These are phyloP conservation scores for Prietella phreatophila DNA, from an alignment of 2,113 vertebrate species.

Conservation along the genomic window DNA sequence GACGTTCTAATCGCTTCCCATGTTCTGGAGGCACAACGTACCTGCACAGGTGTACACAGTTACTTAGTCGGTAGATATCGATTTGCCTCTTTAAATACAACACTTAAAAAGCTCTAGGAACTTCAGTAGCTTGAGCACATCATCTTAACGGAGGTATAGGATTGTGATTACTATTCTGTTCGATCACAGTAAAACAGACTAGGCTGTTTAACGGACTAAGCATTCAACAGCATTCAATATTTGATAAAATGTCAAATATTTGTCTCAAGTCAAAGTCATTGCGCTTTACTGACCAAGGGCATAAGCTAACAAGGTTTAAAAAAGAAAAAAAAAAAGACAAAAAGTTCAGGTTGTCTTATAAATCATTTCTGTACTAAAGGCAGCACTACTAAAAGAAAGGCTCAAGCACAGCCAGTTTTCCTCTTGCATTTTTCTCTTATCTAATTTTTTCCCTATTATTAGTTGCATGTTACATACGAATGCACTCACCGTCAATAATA, in stretches of 20 bases:
- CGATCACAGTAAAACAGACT: not conserved
- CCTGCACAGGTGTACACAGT: constrained; percentile 66
- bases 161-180: not conserved
- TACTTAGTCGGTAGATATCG: not conserved
- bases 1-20: constrained; percentile 88
- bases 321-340: not conserved
- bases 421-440: not conserved
- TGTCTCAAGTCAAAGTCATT: not conserved
- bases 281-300: not conserved
- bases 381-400: not conserved
- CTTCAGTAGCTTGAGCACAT: not conserved
- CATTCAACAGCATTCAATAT: not conserved
- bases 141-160: not conserved
- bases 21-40: constrained; percentile 94
- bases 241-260: not conserved
- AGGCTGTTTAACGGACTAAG: not conserved
- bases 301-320: not conserved
- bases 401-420: not conserved
- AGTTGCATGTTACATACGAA: not conserved
- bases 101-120: not conserved
- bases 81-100: not conserved
- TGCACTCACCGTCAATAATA: not conserved
- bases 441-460: not conserved
- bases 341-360: not conserved
- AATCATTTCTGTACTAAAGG: not conserved